A percentile compares a stretch with the other conserved stretches of the same genome.
Evolutionary conservation across 1,140 invertebrate genomes (phyloP).

Genomic region (Drosophila jambulina): DNA sequence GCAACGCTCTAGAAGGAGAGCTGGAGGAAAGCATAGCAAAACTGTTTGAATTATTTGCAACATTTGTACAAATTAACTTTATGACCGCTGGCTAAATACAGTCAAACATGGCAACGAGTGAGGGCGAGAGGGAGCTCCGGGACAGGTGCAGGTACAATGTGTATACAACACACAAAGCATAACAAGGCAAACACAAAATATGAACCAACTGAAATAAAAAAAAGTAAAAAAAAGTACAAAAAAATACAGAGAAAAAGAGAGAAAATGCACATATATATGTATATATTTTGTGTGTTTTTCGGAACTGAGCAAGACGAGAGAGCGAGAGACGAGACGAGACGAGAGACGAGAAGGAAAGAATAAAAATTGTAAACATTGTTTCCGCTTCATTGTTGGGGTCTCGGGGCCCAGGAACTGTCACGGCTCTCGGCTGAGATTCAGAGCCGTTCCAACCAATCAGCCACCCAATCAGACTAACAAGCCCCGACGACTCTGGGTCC

Average conservation of each 20-base stretch:
- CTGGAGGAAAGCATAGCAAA: conserved; percentile 25
- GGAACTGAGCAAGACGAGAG: conserved; percentile 16
- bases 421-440: conserved; percentile 45
- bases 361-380: conserved; percentile 80
- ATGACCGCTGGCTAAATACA: conserved; percentile 82
- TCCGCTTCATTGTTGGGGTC: conserved; percentile 76
- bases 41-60: conserved; percentile 79
- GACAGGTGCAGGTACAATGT: conserved; percentile 63
- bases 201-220: conserved; percentile 38
- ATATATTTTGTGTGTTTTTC: conserved; percentile 45
- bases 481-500: conserved; percentile 27
- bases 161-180: conserved; percentile 82
- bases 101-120: conserved; percentile 65
- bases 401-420: conserved; percentile 59
- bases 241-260: conserved; percentile 13
- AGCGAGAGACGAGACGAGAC: not conserved
- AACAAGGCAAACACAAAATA: conserved; percentile 78
- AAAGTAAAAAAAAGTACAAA: conserved; percentile 11
- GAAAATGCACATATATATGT: conserved; percentile 27
- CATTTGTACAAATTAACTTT: conserved; percentile 84
- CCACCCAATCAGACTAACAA: conserved; percentile 82
- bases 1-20: not conserved
- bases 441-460: conserved; percentile 73
- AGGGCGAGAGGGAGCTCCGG: conserved; percentile 9
- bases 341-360: conserved; percentile 15